Conservation (phyloP, 2,888 invertebrate species). For the Neria commutata region DNA sequence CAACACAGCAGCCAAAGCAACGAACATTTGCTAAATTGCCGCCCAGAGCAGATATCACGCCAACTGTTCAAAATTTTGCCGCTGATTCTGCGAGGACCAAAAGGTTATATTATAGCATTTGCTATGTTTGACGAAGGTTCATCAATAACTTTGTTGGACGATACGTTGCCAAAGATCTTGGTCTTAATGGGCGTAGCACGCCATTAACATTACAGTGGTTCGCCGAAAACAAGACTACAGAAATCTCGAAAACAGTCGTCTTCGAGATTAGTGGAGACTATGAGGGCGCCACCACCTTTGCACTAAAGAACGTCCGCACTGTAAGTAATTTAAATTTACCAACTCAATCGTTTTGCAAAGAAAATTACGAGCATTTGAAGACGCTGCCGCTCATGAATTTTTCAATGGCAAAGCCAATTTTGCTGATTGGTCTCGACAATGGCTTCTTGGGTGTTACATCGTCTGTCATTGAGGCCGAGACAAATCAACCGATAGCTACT, state of each 20-base stretch:
- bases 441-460: neutral
- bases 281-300: neutral
- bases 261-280: neutral
- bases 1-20: no score
- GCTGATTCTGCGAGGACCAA: neutral
- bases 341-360: neutral
- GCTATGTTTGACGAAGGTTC: neutral
- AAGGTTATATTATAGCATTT: no score
- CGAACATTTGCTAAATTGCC: no score
- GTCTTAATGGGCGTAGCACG: neutral
- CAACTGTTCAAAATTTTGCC: constrained; percentile 11
- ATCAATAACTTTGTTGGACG: neutral
- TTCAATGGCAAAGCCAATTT: no score
- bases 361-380: neutral
- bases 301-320: neutral
- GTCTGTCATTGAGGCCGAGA: neutral
- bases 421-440: neutral
- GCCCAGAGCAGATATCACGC: no score
- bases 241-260: constrained; percentile 7
- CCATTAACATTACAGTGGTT: constrained; percentile 10
- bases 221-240: constrained; percentile 17
- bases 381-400: neutral
- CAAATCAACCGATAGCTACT: neutral
- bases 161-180: neutral
- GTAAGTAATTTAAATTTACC: neutral